Evolutionary conservation across 2,888 invertebrate genomes (phyloP).

Genomic region (Digitonthophagus gazella): DNA sequence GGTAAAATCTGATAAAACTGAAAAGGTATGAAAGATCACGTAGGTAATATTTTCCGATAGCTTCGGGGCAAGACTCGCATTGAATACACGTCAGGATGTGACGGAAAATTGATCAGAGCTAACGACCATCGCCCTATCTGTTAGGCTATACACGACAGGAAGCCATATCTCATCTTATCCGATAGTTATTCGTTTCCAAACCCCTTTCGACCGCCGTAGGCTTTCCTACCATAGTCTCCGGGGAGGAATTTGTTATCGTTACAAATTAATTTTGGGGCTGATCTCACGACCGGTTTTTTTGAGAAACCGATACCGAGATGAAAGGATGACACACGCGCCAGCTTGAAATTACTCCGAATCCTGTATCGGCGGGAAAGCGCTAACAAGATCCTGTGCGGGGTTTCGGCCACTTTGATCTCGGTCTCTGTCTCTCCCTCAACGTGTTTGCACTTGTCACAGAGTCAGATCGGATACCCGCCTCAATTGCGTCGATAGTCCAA

Average conservation of each 20-base stretch:
- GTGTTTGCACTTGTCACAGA: not conserved
- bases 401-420: not conserved
- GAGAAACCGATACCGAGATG: not conserved
- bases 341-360: not conserved
- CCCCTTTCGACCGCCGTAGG: not conserved
- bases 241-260: not conserved
- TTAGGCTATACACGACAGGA: not conserved
- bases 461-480: not conserved
- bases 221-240: no score
- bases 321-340: no score
- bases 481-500: not conserved
- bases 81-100: not conserved
- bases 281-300: not conserved
- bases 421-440: not conserved
- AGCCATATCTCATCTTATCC: not conserved
- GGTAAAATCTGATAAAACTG: not conserved
- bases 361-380: not conserved
- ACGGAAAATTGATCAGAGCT: not conserved
- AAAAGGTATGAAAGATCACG: not conserved
- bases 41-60: not conserved
- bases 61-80: not conserved
- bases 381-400: not conserved
- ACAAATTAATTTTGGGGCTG: not conserved
- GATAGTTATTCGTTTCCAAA: not conserved
- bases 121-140: no score